Evolutionary conservation across 2,113 vertebrate species (phyloP).

Genomic region (Neogale vison): DNA sequence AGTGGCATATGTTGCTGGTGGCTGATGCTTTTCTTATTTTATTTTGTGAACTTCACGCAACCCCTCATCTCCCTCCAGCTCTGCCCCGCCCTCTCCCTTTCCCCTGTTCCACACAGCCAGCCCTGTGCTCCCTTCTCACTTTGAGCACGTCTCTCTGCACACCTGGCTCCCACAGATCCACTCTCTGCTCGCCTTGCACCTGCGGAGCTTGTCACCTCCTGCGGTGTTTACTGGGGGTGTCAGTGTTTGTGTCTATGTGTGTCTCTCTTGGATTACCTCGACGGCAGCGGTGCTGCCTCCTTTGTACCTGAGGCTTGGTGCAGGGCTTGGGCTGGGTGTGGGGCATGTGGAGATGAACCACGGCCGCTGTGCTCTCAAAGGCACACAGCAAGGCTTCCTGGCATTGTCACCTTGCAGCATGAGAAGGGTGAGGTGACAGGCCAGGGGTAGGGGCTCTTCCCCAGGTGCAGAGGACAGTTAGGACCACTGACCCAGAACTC

Average conservation of each 20-base stretch:
- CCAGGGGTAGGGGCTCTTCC: not conserved
- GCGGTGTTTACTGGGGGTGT: not conserved
- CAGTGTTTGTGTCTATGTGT: not conserved
- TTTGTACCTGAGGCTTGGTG: not conserved
- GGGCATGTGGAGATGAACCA: not conserved
- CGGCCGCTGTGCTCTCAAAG: not conserved
- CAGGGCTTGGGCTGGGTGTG: not conserved
- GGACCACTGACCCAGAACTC: not conserved
- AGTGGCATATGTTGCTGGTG: not conserved
- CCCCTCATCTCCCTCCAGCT: not conserved
- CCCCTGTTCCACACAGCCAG: not conserved
- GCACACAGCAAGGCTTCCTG: accelerated
- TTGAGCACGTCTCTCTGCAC: not conserved
- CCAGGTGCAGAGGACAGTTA: not conserved
- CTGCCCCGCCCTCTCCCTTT: not conserved
- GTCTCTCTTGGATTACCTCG: not conserved
- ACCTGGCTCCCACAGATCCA: not conserved
- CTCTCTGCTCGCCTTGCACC: not conserved
- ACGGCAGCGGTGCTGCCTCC: not conserved
- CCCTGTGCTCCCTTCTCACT: not conserved
- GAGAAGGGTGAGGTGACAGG: not conserved
- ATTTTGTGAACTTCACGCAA: not conserved
- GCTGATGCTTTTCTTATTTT: not conserved
- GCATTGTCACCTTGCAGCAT: accelerated
- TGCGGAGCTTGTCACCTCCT: not conserved